Percentiles rank a stretch among this genome's conserved stretches.
Conservation (phyloP, 2,888 invertebrate genomes). For the Agrochola circellaris region DNA sequence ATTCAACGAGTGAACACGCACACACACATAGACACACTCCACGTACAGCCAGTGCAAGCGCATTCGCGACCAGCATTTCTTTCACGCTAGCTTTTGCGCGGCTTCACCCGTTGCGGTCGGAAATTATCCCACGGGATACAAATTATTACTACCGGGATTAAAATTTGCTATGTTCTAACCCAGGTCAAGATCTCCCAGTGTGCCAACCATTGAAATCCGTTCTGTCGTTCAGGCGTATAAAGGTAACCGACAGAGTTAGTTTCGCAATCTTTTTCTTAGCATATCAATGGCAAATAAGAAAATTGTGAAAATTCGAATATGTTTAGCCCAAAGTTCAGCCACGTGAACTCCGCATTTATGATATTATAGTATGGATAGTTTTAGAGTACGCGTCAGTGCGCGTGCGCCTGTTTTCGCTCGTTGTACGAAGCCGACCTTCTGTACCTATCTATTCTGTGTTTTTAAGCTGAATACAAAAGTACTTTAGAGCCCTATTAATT, state of each 20-base stretch:
- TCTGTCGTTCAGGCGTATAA: neutral
- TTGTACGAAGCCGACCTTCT: neutral
- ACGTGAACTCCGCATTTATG: neutral
- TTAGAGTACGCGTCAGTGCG: neutral
- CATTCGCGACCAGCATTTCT: neutral
- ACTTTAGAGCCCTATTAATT: conserved; percentile 43
- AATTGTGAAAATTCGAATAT: neutral
- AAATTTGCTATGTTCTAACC: neutral
- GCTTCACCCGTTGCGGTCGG: neutral
- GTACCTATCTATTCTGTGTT: neutral
- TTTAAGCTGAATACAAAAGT: conserved; percentile 21
- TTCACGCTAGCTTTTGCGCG: neutral
- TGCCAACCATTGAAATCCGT: neutral
- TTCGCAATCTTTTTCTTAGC: neutral
- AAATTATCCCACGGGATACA: neutral
- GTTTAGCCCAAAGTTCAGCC: neutral
- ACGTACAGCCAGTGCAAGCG: too few relatives aligned
- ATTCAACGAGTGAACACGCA: too few relatives aligned
- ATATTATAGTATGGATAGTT: neutral
- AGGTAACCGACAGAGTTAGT: neutral
- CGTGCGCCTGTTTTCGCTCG: neutral
- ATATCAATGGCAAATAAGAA: too few relatives aligned
- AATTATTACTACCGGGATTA: neutral
- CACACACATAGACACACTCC: neutral
- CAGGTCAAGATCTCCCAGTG: neutral